Evolutionary conservation across 2,888 invertebrate species (phyloP).

Genomic region (Agrenia bidenticulata): DNA sequence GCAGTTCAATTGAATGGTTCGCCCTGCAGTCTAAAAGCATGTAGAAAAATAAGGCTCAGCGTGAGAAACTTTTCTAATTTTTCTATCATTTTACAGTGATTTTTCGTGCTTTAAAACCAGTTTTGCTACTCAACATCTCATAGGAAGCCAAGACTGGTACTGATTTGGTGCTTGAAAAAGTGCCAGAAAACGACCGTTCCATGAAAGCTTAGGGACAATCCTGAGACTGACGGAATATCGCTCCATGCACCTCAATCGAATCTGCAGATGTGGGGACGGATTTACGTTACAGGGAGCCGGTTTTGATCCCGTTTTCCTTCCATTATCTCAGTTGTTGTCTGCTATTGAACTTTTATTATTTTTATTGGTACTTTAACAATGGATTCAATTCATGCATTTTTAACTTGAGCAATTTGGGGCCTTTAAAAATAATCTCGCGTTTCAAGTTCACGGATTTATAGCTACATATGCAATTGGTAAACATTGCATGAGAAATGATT

Average conservation of each 20-base stretch:
- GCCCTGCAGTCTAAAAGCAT: not conserved
- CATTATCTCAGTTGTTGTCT: constrained; percentile 4
- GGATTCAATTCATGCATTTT: not conserved
- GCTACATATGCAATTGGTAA: too few species aligned
- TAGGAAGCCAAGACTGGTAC: too few species aligned
- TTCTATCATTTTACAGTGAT: constrained; percentile 29
- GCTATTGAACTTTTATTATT: constrained; percentile 1
- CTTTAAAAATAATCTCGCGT: too few species aligned
- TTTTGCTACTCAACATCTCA: constrained; percentile 24
- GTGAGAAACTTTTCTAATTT: constrained; percentile 35
- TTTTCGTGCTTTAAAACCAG: constrained; percentile 32
- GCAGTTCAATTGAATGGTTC: too few species aligned
- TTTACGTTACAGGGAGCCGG: constrained; percentile 36
- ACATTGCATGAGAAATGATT: too few species aligned
- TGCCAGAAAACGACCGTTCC: too few species aligned
- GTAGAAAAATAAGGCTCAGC: constrained; percentile 29
- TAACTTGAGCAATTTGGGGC: too few species aligned
- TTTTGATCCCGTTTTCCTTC: constrained; percentile 34
- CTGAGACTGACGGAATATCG: too few species aligned
- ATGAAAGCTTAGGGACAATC: too few species aligned
- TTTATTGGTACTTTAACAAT: not conserved
- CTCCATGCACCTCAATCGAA: not conserved
- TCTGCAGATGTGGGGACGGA: constrained; percentile 14
- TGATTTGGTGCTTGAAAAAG: too few species aligned
- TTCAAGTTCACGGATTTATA: too few species aligned